Base-by-base conservation (phyloP, 2,888 invertebrate species). In the Poecilus cupreus region DNA sequence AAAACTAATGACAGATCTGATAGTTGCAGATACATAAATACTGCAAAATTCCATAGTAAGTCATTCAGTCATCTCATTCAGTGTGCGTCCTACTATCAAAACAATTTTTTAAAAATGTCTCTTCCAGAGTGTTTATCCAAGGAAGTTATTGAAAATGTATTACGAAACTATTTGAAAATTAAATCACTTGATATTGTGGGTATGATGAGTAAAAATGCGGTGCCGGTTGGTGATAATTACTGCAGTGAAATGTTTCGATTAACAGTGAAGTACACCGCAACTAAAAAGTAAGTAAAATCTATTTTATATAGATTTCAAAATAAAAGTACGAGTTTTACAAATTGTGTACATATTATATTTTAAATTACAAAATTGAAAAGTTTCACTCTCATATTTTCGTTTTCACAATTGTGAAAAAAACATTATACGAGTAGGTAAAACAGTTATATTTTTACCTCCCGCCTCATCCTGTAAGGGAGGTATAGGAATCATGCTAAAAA, bases 161-260 rank as follows among this genome's bases (percentile, higher is more conserved):
- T 88, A 11, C 83, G 83, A 77, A 80, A 82, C 26, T 86, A 85
- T 82, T 85, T 84, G 39, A 81, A 85, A 18, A 83, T 84, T 51
- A 80, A 84, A 39, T 76, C 83, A 11, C 70, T 87, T 3, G 75
- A 85, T 72, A 82, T 87, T 57, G 76, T 84, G 18, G 84, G 83
- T 4, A 85, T 85, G 57, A 84, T 84, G 22, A 86, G 85, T n/a
- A 84, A 86, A 82, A 84, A 84, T 81, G 87, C 87, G 3, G 86
- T 87, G 22, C 84, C 86, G 4, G 84, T 84, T 24, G 88, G 87
- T 4, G 87, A 87, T 83, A 88, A 88, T 83, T 88, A 87, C 78
- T 86, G 87, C 5, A 87, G 87, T 82, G 86, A 87, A 74, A 83
- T 87, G 39, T 87, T 85, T 82, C 83, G 87, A 46, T 84, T 86